Percentiles rank a stretch among this genome's conserved stretches.
These are phyloP conservation scores for Sphenopsis melanotis DNA, from an alignment of 2,797 vertebrate genomes.

Conservation along the genomic window DNA sequence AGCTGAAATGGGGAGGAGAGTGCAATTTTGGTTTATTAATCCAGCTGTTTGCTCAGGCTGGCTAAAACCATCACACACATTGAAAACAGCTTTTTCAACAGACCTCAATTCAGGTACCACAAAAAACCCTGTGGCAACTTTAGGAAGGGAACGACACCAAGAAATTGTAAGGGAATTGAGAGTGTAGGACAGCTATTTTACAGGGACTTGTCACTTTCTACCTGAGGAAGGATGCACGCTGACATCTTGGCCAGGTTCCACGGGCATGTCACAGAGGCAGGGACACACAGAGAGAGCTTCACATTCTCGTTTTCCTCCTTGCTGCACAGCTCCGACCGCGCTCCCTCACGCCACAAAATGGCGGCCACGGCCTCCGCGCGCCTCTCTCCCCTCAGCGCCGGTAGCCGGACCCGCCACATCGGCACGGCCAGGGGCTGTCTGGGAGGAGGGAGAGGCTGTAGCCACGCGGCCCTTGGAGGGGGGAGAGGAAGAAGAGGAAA, in stretches of 20 bases:
- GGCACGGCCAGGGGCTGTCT: accelerated
- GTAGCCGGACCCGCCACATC: accelerated
- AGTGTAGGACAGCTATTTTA: accelerated
- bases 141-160: accelerated
- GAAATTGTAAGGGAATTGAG: accelerated
- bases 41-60: background rate
- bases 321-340: accelerated
- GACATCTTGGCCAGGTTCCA: accelerated
- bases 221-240: accelerated
- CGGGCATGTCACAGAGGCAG: accelerated
- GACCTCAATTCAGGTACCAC: background rate
- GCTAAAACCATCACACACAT: background rate
- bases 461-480: accelerated
- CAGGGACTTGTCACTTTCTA: accelerated
- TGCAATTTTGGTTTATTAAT: background rate
- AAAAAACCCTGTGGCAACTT: background rate
- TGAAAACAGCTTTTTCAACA: accelerated
- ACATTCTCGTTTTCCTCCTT: accelerated
- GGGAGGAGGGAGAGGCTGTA: accelerated
- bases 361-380: accelerated
- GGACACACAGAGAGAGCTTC: accelerated
- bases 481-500: too few species aligned
- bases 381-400: background rate
- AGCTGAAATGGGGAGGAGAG: background rate
- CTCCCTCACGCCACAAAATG: background rate